These are phyloP conservation scores for Lepidostoma basale DNA, from an alignment of 1,140 invertebrate genomes.

Conservation along the genomic window DNA sequence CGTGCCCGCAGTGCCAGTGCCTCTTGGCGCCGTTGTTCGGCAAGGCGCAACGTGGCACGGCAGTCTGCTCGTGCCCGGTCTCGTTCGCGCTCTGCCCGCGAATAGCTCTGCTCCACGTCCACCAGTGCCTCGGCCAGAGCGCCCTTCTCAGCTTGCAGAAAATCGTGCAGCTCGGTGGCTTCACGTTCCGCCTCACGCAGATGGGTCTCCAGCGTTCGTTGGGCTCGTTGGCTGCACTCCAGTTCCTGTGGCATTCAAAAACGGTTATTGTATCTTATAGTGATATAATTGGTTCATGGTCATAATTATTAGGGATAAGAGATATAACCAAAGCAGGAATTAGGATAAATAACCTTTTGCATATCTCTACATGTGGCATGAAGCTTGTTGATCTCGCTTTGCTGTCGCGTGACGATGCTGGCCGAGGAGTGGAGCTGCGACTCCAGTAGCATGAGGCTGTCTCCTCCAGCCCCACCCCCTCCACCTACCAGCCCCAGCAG, in stretches of 20 bases:
- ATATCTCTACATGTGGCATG: constrained; percentile 69
- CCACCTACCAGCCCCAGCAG: constrained; percentile 73
- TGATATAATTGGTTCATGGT: no score
- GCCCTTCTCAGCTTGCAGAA: constrained; percentile 77
- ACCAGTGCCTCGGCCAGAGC: constrained; percentile 74
- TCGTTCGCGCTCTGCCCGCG: constrained; percentile 61
- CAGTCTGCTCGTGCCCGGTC: constrained; percentile 73
- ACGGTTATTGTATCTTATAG: no score
- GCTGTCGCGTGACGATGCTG: constrained; percentile 74
- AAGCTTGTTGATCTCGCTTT: constrained; percentile 75
- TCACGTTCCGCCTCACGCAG: constrained; percentile 75
- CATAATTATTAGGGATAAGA: background rate
- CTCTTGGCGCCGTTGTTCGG: constrained; percentile 74
- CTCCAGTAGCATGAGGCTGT: constrained; percentile 76
- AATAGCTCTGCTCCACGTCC: constrained; percentile 68
- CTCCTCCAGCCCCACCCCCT: constrained; percentile 64
- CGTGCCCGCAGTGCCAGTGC: constrained; percentile 66
- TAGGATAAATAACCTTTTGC: constrained; percentile 61
- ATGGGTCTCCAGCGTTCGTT: constrained; percentile 65
- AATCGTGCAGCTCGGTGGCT: constrained; percentile 75
- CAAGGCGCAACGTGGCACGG: constrained; percentile 76
- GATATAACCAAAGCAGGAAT: background rate
- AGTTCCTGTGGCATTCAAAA: constrained; percentile 62
- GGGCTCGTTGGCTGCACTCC: constrained; percentile 64
- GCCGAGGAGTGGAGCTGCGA: constrained; percentile 75